These are phyloP conservation scores for Arctocebus calabarensis DNA, from an alignment of 2,797 vertebrate species.

Conservation along the genomic window DNA sequence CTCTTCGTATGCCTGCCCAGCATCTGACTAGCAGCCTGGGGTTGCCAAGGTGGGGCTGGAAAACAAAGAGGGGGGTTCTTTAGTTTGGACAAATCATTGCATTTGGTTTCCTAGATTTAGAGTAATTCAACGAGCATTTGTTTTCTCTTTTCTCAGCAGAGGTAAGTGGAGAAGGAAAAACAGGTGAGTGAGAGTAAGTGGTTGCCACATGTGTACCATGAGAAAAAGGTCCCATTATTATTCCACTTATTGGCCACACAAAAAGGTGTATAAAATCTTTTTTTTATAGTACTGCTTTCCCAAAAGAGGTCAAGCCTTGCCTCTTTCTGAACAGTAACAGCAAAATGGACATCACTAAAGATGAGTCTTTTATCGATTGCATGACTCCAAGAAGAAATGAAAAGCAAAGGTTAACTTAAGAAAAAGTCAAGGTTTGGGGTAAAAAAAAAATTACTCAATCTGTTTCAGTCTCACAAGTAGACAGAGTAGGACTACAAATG, in stretches of 20 bases:
- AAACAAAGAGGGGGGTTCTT: slow-evolving; percentile 27
- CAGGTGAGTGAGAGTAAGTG: not conserved
- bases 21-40: slow-evolving; percentile 8
- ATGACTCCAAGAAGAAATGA: not conserved
- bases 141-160: slow-evolving; percentile 25
- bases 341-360: not conserved
- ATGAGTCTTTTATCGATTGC: not conserved
- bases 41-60: slow-evolving; percentile 51
- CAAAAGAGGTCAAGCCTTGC: not conserved
- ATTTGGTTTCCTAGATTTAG: slow-evolving; percentile 10
- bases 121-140: not conserved
- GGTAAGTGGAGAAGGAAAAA: slow-evolving; percentile 32
- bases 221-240: slow-evolving; percentile 20
- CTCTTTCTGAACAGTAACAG: not conserved
- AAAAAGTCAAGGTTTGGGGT: not conserved
- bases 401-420: slow-evolving; percentile 3
- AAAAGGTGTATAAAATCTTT: not conserved
- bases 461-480: not conserved
- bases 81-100: not conserved
- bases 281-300: slow-evolving; percentile 11
- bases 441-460: not conserved
- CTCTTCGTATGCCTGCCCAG: not conserved
- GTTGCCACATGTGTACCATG: not conserved
- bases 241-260: slow-evolving; percentile 4
- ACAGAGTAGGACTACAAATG: not conserved